Evolutionary conservation across 1,140 invertebrate genomes (phyloP).

Genomic region (Cyphomyrmex costatus): DNA sequence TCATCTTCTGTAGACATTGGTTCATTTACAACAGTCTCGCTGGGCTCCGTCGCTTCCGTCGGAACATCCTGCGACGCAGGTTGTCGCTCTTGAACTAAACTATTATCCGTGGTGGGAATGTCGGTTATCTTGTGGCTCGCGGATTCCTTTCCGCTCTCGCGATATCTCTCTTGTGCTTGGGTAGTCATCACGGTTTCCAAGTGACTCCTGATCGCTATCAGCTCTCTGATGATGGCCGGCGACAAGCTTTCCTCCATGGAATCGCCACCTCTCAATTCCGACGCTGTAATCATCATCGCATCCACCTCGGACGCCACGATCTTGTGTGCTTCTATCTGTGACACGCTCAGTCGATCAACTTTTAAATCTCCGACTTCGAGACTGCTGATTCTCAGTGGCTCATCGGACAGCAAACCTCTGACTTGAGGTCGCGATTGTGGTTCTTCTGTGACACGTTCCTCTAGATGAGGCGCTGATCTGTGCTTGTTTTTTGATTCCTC

Average conservation of each 20-base stretch:
- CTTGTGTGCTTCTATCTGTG: slow-evolving; percentile 91
- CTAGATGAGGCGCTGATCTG: slow-evolving; percentile 58
- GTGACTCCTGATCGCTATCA: slow-evolving; percentile 84
- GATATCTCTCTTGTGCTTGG: slow-evolving; percentile 37
- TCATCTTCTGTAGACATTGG: slow-evolving; percentile 12
- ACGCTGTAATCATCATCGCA: slow-evolving; percentile 89
- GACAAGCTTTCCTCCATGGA: slow-evolving; percentile 75
- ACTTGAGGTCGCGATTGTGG: slow-evolving; percentile 53
- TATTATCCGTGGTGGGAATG: slow-evolving; percentile 45
- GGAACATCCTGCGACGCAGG: background rate
- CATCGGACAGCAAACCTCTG: slow-evolving; percentile 76
- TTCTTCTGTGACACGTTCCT: slow-evolving; percentile 34
- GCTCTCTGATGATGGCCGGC: slow-evolving; percentile 81
- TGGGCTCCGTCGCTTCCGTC: background rate
- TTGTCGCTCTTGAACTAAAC: background rate
- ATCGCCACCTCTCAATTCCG: slow-evolving; percentile 86
- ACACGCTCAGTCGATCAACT: slow-evolving; percentile 92
- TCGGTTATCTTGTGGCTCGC: slow-evolving; percentile 41
- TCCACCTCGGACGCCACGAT: slow-evolving; percentile 93
- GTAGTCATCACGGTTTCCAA: slow-evolving; percentile 75
- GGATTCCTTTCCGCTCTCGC: slow-evolving; percentile 28
- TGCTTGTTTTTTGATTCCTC: slow-evolving; percentile 42
- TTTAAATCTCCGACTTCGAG: slow-evolving; percentile 92
- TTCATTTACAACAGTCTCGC: slow-evolving; percentile 1
- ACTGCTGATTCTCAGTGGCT: slow-evolving; percentile 86